Conservation (phyloP, 2,888 invertebrate species). For the Tanypteryx hageni region DNA sequence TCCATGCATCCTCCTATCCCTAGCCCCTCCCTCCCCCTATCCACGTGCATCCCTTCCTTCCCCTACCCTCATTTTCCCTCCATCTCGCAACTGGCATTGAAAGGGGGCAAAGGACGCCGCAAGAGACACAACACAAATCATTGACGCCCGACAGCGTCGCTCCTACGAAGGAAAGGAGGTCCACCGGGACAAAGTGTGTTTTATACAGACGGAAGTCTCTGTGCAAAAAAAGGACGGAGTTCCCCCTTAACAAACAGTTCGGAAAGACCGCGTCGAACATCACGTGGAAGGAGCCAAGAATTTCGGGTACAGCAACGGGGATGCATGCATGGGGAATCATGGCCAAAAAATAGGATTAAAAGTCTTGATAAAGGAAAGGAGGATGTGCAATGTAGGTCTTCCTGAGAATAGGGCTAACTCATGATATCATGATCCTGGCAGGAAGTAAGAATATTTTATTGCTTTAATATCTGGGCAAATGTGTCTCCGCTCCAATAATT, state of each 20-base stretch:
- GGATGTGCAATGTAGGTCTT: too few species aligned
- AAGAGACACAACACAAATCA: neutral
- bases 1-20: too few species aligned
- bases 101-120: neutral
- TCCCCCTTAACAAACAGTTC: neutral
- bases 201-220: neutral
- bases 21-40: too few species aligned
- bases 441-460: too few species aligned
- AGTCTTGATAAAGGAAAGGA: too few species aligned
- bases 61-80: neutral
- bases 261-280: neutral
- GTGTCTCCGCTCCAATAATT: too few species aligned
- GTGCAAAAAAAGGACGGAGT: neutral
- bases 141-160: slow-evolving; percentile 12
- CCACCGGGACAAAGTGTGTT: neutral
- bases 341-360: too few species aligned
- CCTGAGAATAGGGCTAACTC: too few species aligned
- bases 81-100: neutral
- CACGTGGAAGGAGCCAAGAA: neutral
- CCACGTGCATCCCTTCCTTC: neutral
- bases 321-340: too few species aligned
- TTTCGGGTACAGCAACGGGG: neutral
- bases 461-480: too few species aligned
- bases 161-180: neutral
- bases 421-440: too few species aligned